These are phyloP conservation scores for Otus sunia DNA, from an alignment of 2,113 vertebrate genomes.

Conservation along the genomic window DNA sequence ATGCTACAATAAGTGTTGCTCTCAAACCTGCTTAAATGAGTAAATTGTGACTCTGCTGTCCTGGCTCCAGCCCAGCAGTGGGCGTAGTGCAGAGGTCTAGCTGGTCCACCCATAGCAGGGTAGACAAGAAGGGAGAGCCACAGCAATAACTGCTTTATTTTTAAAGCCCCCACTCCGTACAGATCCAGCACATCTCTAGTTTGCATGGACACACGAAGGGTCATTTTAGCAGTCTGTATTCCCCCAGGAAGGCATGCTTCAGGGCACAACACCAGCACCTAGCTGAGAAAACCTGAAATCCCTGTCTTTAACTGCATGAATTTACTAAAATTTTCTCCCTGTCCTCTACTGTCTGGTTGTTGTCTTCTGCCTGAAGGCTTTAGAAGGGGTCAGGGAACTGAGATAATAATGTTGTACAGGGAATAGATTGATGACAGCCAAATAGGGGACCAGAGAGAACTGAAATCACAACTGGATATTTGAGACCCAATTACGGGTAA, in stretches of 20 bases:
- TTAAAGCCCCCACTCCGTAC: rapidly evolving
- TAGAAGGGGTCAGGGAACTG: not conserved
- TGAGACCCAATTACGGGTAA: not conserved
- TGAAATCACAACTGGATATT: not conserved
- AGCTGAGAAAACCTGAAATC: not conserved
- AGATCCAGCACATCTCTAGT: not conserved
- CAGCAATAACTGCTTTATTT: not conserved
- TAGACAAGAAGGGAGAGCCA: not conserved
- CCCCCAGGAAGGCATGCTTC: not conserved
- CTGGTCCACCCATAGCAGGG: not conserved
- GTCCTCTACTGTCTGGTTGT: not conserved
- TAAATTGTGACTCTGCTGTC: not conserved
- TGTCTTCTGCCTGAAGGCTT: not conserved
- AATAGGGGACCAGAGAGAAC: not conserved
- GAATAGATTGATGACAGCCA: not conserved
- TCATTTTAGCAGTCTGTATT: not conserved
- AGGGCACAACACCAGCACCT: not conserved
- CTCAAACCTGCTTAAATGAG: not conserved
- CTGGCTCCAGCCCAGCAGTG: not conserved
- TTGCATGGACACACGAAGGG: rapidly evolving
- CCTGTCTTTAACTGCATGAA: not conserved
- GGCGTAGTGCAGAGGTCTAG: not conserved
- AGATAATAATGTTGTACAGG: not conserved
- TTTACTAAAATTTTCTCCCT: not conserved
- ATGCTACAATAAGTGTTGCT: not conserved